Conservation (phyloP, 2,797 vertebrate genomes). For the Myotis daubentonii region DNA sequence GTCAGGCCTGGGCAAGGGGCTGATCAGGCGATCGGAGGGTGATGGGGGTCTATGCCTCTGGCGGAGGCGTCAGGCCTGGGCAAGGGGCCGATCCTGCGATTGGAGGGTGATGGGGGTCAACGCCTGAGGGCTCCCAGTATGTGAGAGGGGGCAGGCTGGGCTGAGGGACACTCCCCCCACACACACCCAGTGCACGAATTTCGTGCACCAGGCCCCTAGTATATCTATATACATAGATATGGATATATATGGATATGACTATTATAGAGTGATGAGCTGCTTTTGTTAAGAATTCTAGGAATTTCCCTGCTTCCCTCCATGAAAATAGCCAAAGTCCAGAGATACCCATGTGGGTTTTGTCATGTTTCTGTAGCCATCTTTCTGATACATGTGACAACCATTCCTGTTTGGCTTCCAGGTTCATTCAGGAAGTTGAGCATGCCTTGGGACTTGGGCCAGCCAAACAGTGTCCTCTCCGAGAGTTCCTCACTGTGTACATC, state of each 20-base stretch:
- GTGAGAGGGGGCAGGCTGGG: no score
- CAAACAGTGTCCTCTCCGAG: constrained; percentile 95
- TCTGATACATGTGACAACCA: not conserved
- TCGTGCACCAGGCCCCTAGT: no score
- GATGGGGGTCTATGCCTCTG: no score
- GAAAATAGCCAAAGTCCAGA: not conserved
- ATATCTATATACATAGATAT: no score
- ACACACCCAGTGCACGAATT: no score
- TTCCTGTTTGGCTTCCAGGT: constrained; percentile 86
- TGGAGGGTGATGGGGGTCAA: no score
- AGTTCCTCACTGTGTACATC: constrained; percentile 98
- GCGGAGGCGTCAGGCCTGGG: no score
- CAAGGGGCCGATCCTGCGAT: no score
- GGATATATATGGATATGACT: not conserved
- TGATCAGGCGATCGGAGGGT: no score
- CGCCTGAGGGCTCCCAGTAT: no score
- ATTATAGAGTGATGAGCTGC: not conserved
- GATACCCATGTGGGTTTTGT: not conserved
- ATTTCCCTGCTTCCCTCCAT: not conserved
- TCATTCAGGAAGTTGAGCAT: constrained; percentile 96
- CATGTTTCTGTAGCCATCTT: not conserved
- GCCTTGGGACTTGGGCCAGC: constrained; percentile 93
- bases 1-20: no score
- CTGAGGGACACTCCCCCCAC: no score
- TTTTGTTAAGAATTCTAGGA: not conserved